A percentile compares a stretch with the other conserved stretches of the same genome.
These are phyloP conservation scores for Zeugodacus cucurbitae DNA, from an alignment of 1,140 invertebrate genomes.

Conservation along the genomic window DNA sequence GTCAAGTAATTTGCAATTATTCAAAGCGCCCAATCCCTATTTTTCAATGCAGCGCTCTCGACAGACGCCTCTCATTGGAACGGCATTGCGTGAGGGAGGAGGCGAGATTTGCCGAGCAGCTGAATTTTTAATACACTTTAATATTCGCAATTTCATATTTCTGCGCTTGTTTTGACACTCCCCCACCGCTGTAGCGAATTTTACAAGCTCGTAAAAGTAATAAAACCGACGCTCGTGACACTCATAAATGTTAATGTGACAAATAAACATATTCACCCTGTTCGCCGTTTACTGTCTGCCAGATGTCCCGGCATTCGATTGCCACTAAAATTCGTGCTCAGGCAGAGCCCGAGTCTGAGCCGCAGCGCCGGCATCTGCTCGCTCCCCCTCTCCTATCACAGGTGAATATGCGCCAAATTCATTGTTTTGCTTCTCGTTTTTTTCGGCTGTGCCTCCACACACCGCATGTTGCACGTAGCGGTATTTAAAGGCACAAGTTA, in stretches of 20 bases:
- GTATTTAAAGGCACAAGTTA: slow-evolving; percentile 39
- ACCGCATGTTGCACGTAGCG: slow-evolving; percentile 39
- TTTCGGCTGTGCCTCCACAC: not conserved
- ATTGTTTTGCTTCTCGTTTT: not conserved
- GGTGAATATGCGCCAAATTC: not conserved
- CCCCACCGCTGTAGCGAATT: not conserved
- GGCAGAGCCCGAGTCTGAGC: not conserved
- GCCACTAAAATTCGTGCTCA: not conserved
- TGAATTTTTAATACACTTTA: slow-evolving; percentile 40
- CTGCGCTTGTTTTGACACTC: not conserved
- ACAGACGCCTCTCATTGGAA: not conserved
- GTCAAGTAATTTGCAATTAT: slow-evolving; percentile 35
- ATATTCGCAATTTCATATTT: slow-evolving; percentile 38
- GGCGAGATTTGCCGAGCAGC: not conserved
- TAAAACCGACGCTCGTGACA: slow-evolving; percentile 45
- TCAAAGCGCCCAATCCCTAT: not conserved
- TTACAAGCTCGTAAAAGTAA: slow-evolving; percentile 44
- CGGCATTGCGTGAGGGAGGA: not conserved
- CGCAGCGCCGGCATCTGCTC: not conserved
- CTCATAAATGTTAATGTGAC: slow-evolving; percentile 49
- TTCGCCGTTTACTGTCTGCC: not conserved
- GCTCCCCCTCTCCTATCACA: not conserved
- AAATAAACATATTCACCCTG: slow-evolving; percentile 19
- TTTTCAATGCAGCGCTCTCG: not conserved
- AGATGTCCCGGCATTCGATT: slow-evolving; percentile 5